Evolutionary conservation across 1,140 invertebrate species (phyloP).

Genomic region (Caerostris extrusa): DNA sequence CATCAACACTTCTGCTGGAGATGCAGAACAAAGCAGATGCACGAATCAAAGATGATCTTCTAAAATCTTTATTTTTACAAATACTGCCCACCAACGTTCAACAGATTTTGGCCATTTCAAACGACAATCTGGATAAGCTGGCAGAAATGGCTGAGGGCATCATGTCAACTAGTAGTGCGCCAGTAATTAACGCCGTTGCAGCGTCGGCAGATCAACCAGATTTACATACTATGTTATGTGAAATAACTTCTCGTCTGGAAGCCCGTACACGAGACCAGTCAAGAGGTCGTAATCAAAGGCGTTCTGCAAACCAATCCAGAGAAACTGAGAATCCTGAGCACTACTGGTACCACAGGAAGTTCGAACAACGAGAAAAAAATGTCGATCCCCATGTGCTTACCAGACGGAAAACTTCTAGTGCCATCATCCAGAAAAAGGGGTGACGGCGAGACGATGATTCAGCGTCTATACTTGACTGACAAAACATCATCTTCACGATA

Average conservation of each 20-base stretch:
- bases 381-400: conserved; percentile 56
- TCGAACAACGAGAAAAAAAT: conserved; percentile 68
- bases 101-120: conserved; percentile 55
- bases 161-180: background rate
- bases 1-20: conserved; percentile 32
- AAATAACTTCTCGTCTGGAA: conserved; percentile 19
- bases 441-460: conserved; percentile 2
- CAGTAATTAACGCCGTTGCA: background rate
- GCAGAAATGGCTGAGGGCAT: conserved; percentile 52
- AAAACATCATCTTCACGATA: conserved; percentile 25
- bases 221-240: background rate
- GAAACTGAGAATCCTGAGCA: background rate
- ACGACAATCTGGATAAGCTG: conserved; percentile 37
- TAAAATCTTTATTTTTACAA: conserved; percentile 44
- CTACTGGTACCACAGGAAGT: conserved; percentile 76
- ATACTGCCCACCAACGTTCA: conserved; percentile 10
- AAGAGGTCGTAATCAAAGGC: background rate
- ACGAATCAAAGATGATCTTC: conserved; percentile 29
- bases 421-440: conserved; percentile 14
- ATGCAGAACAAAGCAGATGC: background rate
- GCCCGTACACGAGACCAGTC: background rate
- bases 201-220: background rate
- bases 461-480: conserved; percentile 61
- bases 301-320: conserved; percentile 79
- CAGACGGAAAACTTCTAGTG: conserved; percentile 36